Conservation (phyloP, 2,797 vertebrate species). For the Echeneis naucrates region DNA sequence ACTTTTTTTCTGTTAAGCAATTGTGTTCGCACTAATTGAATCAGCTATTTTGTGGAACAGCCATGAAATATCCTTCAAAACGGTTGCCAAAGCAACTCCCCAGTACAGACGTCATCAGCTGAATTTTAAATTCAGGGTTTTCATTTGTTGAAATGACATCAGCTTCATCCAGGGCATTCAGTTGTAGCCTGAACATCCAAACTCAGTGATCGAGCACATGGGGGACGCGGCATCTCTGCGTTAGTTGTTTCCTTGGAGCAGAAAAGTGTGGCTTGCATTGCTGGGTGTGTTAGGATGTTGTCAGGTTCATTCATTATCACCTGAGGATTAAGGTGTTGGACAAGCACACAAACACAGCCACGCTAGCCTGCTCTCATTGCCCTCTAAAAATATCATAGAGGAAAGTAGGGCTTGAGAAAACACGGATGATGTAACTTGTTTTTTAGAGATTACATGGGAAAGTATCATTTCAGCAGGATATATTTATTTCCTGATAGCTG, state of each 20-base stretch:
- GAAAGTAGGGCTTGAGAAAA: conserved; percentile 1
- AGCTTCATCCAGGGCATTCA: neutral
- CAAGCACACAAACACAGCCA: neutral
- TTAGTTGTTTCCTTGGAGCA: conserved; percentile 23
- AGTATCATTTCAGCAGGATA: neutral
- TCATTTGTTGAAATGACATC: neutral
- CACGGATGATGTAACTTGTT: conserved; percentile 44
- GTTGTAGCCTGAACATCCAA: neutral
- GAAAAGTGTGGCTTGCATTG: conserved; percentile 1
- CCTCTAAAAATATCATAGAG: conserved; percentile 51
- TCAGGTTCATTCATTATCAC: conserved; percentile 56
- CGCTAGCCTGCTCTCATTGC: conserved; percentile 19
- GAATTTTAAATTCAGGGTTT: too few species aligned
- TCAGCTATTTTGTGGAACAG: too few species aligned
- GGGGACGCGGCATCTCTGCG: neutral
- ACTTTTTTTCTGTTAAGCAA: neutral
- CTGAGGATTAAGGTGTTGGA: conserved; percentile 33
- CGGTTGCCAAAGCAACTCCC: too few species aligned
- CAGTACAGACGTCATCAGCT: too few species aligned
- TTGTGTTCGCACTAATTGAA: neutral
- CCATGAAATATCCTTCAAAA: too few species aligned
- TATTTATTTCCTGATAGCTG: conserved; percentile 4
- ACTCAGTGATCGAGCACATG: neutral
- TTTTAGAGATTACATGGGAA: conserved; percentile 39
- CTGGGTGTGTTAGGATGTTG: conserved; percentile 21